Percentiles rank a stretch among this genome's conserved stretches.
These are phyloP conservation scores for Hyphantria cunea DNA, from an alignment of 1,140 invertebrate species.

Conservation along the genomic window DNA sequence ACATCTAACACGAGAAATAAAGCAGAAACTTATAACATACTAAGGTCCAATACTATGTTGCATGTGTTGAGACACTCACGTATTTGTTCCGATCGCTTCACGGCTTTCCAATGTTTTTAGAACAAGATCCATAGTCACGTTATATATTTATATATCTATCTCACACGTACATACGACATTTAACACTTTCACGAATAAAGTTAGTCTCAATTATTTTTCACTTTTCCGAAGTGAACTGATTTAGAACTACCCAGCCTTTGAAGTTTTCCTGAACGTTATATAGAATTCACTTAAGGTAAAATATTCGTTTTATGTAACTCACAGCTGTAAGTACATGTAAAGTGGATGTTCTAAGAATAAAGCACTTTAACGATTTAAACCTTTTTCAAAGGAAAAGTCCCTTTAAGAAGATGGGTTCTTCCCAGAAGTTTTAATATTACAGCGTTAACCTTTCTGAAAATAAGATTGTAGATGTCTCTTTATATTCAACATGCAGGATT, in stretches of 20 bases:
- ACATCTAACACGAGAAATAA: constrained; percentile 13
- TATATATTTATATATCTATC: constrained; percentile 18
- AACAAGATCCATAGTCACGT: constrained; percentile 17
- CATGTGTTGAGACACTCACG: constrained; percentile 10
- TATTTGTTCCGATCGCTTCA: constrained; percentile 23
- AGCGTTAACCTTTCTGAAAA: no score
- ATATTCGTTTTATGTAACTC: constrained; percentile 4
- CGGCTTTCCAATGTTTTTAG: constrained; percentile 26
- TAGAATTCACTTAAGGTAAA: not conserved
- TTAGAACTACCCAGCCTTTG: constrained; percentile 5
- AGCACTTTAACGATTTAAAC: constrained; percentile 9
- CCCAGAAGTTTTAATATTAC: constrained; percentile 14
- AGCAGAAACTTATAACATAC: constrained; percentile 14
- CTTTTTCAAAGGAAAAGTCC: constrained; percentile 1
- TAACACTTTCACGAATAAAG: constrained; percentile 11
- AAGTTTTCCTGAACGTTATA: constrained; percentile 7
- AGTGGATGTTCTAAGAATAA: constrained; percentile 9
- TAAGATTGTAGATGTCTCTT: no score
- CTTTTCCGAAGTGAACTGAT: not conserved
- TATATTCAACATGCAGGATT: no score
- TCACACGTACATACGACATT: constrained; percentile 7
- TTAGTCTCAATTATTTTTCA: not conserved
- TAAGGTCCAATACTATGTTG: constrained; percentile 16
- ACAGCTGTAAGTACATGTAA: constrained; percentile 7
- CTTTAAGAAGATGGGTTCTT: constrained; percentile 14